phyloP scores from a whole-genome alignment of 2,888 invertebrate species.

The Lymantria monacha region DNA sequence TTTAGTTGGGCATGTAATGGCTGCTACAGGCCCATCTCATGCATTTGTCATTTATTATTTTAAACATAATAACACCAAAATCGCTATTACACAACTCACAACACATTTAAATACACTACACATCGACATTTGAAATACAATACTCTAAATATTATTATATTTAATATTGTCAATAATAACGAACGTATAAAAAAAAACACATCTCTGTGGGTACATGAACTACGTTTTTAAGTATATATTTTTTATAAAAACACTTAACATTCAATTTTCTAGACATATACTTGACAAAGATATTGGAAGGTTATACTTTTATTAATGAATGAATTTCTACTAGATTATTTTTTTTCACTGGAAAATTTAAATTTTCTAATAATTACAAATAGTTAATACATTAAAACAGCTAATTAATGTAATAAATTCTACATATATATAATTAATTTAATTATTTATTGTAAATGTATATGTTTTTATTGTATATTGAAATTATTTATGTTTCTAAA shows the following conservation, averaged over 20 bases:
- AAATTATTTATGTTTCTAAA: too few relatives aligned
- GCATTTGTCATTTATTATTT: slow-evolving; percentile 60
- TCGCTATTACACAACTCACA: slow-evolving; percentile 17
- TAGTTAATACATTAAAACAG: too few relatives aligned
- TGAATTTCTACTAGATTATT: not conserved
- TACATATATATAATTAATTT: too few relatives aligned
- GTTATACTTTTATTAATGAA: not conserved
- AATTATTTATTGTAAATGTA: too few relatives aligned
- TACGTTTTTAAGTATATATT: slow-evolving; percentile 42
- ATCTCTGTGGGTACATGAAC: slow-evolving; percentile 74
- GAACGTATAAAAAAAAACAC: slow-evolving; percentile 10
- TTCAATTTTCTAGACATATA: slow-evolving; percentile 33
- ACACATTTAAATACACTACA: slow-evolving; percentile 25
- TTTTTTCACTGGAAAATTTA: not conserved
- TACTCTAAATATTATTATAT: slow-evolving; percentile 22
- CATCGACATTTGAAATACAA: slow-evolving; percentile 24
- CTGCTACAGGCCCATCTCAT: slow-evolving; percentile 65
- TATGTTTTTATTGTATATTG: too few relatives aligned
- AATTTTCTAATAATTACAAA: too few relatives aligned
- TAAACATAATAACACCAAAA: slow-evolving; percentile 30
- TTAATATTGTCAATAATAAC: slow-evolving; percentile 26
- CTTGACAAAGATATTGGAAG: not conserved
- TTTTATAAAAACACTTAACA: slow-evolving; percentile 75
- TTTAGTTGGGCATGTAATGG: slow-evolving; percentile 68
- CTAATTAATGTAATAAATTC: too few relatives aligned